Base-by-base conservation (phyloP, 2,113 vertebrate genomes). In the Grammomys dolichurus region DNA sequence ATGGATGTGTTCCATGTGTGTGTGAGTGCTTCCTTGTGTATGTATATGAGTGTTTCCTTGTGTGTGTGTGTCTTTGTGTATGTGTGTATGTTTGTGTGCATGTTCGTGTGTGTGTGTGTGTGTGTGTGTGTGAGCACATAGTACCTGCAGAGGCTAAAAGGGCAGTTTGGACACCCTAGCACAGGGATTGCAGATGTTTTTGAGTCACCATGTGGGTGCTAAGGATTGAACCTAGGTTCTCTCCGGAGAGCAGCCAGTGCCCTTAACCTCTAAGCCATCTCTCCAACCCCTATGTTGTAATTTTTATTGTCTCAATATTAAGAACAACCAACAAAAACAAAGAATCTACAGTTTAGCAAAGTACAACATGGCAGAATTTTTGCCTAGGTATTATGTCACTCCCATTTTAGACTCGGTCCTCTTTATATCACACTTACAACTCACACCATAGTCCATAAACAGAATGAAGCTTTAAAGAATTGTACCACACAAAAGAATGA, bases 311-410 rank as follows among this genome's bases (percentile, higher is more conserved):
- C 24, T 92, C 84, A 8, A 90, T 85, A 76, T 94, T 67, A 65
- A 77, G 90, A 92, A 72, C 36, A 33, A 93, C 93, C 58, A 95
- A 67, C 16, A 56, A 28, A 26, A 40, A 90, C 6, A 5, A 65
- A 91, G 72, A 91, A 87, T 65, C 12, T 90, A 96, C 6, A 75
- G 60, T 93, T 94, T 84, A 91, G 46, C 90, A 48, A 95, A 78
- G n/a, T 88, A 9, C 3, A 95, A 36, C 77, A 65, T 54, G 36
- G 63, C 75, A 56, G 22, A 93, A 51, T 75, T 93, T 94, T 93
- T 86, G 20, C 56, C 58, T 90, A 77, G 36, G 20, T 65, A 16
- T 65, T 91, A 63, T 43, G 33, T 90, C 26, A 51, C 28, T 67
- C 43, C 33, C 19, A 24, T 67, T 22, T 85, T 33, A 67, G 20